Base-by-base conservation (phyloP, 2,888 invertebrate species). In the Pachycephus smyrnensis region DNA sequence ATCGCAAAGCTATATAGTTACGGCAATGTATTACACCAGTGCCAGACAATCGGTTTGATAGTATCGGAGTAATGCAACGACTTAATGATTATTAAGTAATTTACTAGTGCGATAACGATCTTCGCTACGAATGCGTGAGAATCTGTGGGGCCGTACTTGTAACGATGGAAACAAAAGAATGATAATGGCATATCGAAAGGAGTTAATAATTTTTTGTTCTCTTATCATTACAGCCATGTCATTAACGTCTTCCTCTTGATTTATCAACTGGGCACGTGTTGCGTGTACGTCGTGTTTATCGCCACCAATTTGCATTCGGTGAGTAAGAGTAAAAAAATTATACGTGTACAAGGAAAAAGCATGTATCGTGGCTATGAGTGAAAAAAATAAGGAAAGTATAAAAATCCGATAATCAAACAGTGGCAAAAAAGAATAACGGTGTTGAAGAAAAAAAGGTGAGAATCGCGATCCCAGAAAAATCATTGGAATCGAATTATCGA, bases 181-280 rank as follows among this genome's bases (percentile, higher is more conserved):
- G 35, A 37, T 37, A 37, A 37, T 9, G 23, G 23, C 23, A 9
- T 23, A 9, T 55, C 3, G 6, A 55, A 9, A 55, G 15, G 15
- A 9, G 0, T 23, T 55, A 9, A 40, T 40, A n/a, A n/a, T 15
- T 3, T 40, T 40, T 15, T 4, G 77, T 77, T 77, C 73, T 83
- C 80, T 78, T 83, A 80, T 83, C 91, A 89, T 90, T 92, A 11
- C 92, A 96, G 96, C 78, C 94, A 95, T 83, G 91, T 96, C 11
- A 95, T 96, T 35, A 96, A 96, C 89, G 92, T 93, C 0, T 97
- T 97, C 88, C 93, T 97, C 4, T 90, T 98, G 82, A 93, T 98
- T 77, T 99, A 98, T 86, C 99, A 99, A 92, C 93, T 99, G 86
- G 99, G 99, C 74, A 97, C 98, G 75, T 98, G 99, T 91, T 98